phyloP scores from a whole-genome alignment of 2,888 invertebrate species.

The Limnephilus marmoratus region DNA sequence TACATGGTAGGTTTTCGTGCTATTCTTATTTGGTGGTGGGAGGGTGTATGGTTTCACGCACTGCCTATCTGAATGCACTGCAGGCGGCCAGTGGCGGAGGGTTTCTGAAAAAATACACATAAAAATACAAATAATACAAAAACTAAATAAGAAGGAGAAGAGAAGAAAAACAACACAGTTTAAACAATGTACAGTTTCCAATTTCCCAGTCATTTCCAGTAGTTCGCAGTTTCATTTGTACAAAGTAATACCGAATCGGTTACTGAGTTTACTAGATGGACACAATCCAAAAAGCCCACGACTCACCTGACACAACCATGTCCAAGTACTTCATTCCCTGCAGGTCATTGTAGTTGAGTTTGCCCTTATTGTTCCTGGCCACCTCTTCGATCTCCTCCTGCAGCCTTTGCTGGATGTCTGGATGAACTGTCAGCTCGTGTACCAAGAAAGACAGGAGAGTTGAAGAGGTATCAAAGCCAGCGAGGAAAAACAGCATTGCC shows the following conservation, averaged over 20 bases:
- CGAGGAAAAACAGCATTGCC: constrained; percentile 70
- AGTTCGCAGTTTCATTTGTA: too few relatives aligned
- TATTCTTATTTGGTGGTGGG: constrained; percentile 55
- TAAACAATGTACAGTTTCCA: too few relatives aligned
- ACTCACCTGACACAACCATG: constrained; percentile 77
- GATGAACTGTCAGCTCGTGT: constrained; percentile 70
- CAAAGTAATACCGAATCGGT: too few relatives aligned
- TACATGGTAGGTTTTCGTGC: neutral
- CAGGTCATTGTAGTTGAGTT: constrained; percentile 76
- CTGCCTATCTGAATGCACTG: constrained; percentile 71
- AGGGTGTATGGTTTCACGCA: constrained; percentile 75
- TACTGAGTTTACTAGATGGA: too few relatives aligned
- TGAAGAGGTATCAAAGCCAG: constrained; percentile 71
- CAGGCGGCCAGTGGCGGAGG: constrained; percentile 75
- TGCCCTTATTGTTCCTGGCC: constrained; percentile 71
- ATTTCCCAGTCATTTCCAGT: too few relatives aligned
- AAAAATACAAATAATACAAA: neutral
- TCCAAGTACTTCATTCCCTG: constrained; percentile 78
- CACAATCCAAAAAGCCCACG: neutral
- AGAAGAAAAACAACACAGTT: too few relatives aligned
- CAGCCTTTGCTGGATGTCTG: constrained; percentile 70
- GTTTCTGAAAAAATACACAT: constrained; percentile 69
- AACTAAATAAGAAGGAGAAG: neutral
- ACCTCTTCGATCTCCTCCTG: constrained; percentile 75
- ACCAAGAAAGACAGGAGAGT: constrained; percentile 69